Evolutionary conservation across 2,113 vertebrate genomes (phyloP).

Genomic region (Carettochelys insculpta): DNA sequence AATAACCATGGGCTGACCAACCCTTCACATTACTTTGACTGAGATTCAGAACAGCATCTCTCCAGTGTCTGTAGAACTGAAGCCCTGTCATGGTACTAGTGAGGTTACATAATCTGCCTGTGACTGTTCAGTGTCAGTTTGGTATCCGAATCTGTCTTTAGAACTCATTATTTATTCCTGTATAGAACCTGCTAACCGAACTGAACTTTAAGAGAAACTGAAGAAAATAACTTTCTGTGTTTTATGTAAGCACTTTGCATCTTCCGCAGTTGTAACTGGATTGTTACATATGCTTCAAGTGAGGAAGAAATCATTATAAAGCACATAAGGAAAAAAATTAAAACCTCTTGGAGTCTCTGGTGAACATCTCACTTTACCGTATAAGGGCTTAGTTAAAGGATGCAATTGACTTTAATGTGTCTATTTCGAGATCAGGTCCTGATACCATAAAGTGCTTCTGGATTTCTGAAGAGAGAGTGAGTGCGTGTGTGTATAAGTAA

Average conservation of each 20-base stretch:
- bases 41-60: background rate
- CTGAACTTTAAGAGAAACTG: background rate
- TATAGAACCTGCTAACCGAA: background rate
- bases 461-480: slow-evolving; percentile 19
- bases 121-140: background rate
- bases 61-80: background rate
- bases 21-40: background rate
- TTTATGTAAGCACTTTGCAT: background rate
- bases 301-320: slow-evolving; percentile 3
- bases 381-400: slow-evolving; percentile 35
- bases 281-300: rapidly evolving
- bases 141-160: background rate
- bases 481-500: background rate
- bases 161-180: background rate
- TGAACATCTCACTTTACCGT: slow-evolving; percentile 12
- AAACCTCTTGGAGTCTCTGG: slow-evolving; percentile 29
- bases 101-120: background rate
- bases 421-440: slow-evolving; percentile 42
- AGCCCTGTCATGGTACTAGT: background rate
- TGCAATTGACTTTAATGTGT: slow-evolving; percentile 36
- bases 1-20: background rate
- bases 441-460: slow-evolving; percentile 24
- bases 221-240: background rate
- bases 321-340: slow-evolving; percentile 7
- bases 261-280: background rate